These are phyloP conservation scores for Vombatus ursinus DNA, from an alignment of 2,113 vertebrate genomes.

Conservation along the genomic window DNA sequence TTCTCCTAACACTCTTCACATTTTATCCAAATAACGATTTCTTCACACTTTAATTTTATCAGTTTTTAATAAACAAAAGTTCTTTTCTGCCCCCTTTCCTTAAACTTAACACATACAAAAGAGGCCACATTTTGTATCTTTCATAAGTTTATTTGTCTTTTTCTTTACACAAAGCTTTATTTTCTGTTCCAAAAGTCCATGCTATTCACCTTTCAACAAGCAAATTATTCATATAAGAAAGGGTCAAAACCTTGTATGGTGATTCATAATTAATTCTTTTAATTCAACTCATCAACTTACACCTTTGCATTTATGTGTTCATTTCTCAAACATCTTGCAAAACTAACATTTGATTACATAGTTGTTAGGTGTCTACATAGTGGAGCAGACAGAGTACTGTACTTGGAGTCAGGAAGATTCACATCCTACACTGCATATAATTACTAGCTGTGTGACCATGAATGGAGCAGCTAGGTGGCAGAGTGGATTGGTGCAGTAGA, in stretches of 20 bases:
- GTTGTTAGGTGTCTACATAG: not conserved
- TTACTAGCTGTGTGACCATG: not conserved
- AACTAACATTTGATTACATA: not conserved
- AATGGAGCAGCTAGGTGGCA: not conserved
- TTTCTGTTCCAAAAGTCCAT: not conserved
- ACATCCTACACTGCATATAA: not conserved
- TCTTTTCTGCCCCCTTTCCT: not conserved
- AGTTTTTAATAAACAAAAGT: not conserved
- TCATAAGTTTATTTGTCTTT: not conserved
- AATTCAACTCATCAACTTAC: not conserved
- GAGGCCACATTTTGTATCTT: not conserved
- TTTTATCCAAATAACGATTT: not conserved
- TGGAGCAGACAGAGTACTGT: not conserved
- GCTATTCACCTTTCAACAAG: not conserved
- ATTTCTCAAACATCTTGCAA: not conserved
- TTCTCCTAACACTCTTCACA: not conserved
- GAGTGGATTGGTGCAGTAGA: no score
- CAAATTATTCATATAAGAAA: not conserved
- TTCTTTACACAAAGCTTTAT: not conserved
- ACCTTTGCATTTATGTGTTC: not conserved
- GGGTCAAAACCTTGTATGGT: not conserved
- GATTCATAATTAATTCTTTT: not conserved
- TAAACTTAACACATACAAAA: not conserved
- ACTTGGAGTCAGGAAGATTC: not conserved
- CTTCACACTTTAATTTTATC: not conserved